Percentiles rank a stretch among this genome's conserved stretches.
These are phyloP conservation scores for Orchesella cincta DNA, from an alignment of 1,140 invertebrate species.

Conservation along the genomic window DNA sequence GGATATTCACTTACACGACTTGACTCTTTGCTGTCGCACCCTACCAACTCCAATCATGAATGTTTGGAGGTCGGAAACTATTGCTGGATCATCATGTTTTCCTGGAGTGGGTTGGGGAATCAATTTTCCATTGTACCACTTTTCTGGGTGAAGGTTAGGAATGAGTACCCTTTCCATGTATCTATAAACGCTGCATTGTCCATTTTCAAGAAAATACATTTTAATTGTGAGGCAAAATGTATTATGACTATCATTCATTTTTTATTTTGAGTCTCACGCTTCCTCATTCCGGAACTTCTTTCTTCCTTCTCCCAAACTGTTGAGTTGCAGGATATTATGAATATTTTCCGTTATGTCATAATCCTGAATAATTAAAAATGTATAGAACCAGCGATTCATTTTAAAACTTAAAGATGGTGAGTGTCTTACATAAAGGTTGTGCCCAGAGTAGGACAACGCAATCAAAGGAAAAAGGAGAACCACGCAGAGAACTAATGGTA, in stretches of 20 bases:
- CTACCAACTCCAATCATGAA: not conserved
- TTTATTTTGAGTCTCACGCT: not conserved
- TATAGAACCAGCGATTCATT: not conserved
- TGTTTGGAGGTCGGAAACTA: not conserved
- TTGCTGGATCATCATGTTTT: too few species aligned
- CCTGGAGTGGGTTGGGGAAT: not conserved
- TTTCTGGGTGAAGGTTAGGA: not conserved
- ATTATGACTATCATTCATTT: not conserved
- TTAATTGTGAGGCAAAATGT: not conserved
- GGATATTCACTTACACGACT: not conserved
- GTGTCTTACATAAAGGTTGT: not conserved
- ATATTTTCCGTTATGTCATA: not conserved
- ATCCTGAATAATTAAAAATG: slow-evolving; percentile 4
- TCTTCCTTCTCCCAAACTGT: not conserved
- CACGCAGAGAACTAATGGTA: not conserved
- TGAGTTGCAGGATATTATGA: not conserved
- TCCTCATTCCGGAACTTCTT: not conserved
- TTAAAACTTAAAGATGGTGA: not conserved
- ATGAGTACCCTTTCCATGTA: not conserved
- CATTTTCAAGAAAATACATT: too few species aligned
- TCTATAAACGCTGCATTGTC: not conserved
- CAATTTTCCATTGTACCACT: not conserved
- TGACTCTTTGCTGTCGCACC: not conserved
- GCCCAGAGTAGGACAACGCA: slow-evolving; percentile 1
- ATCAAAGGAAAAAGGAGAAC: not conserved